phyloP scores from a whole-genome alignment of 1,140 invertebrate genomes.

The Brachionus paranguensis region DNA sequence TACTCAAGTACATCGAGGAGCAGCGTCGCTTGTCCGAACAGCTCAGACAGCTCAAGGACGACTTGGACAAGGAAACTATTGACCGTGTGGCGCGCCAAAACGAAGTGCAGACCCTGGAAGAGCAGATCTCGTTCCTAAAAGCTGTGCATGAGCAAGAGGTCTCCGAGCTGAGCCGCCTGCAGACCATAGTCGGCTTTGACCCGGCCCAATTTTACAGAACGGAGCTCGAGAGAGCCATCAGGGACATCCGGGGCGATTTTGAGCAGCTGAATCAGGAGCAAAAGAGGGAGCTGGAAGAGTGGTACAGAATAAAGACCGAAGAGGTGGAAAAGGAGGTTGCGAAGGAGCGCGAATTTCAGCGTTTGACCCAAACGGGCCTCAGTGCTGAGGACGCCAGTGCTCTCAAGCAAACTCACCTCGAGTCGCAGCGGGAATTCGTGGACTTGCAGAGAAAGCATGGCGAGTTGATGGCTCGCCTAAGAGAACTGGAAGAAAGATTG shows the following conservation, averaged over 20 bases:
- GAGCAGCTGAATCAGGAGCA: conserved; percentile 27
- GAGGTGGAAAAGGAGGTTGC: conserved; percentile 9
- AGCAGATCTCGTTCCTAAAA: conserved; percentile 35
- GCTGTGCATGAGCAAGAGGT: conserved; percentile 40
- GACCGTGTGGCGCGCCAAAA: conserved; percentile 33
- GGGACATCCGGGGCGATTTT: conserved; percentile 35
- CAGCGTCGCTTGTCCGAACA: conserved; percentile 22
- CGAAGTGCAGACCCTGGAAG: conserved; percentile 39
- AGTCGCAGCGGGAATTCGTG: conserved; percentile 10
- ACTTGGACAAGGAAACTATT: conserved; percentile 31
- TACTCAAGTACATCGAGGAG: conserved; percentile 13
- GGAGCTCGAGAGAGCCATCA: conserved; percentile 22
- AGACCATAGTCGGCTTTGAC: conserved; percentile 36
- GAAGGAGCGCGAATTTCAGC: conserved; percentile 15
- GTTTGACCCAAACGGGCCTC: neutral
- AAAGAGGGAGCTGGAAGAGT: conserved; percentile 35
- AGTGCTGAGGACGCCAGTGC: neutral
- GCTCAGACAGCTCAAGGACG: conserved; percentile 29
- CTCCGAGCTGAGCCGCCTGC: neutral
- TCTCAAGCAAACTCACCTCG: conserved; percentile 26
- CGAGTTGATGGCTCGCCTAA: conserved; percentile 2
- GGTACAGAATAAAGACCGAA: conserved; percentile 39
- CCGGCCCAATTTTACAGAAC: conserved; percentile 31
- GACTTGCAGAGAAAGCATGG: conserved; percentile 5
- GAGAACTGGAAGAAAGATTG: conserved; percentile 33